A percentile compares a stretch with the other conserved stretches of the same genome.
These are phyloP conservation scores for Agrilus planipennis DNA, from an alignment of 1,140 invertebrate species.

Conservation along the genomic window DNA sequence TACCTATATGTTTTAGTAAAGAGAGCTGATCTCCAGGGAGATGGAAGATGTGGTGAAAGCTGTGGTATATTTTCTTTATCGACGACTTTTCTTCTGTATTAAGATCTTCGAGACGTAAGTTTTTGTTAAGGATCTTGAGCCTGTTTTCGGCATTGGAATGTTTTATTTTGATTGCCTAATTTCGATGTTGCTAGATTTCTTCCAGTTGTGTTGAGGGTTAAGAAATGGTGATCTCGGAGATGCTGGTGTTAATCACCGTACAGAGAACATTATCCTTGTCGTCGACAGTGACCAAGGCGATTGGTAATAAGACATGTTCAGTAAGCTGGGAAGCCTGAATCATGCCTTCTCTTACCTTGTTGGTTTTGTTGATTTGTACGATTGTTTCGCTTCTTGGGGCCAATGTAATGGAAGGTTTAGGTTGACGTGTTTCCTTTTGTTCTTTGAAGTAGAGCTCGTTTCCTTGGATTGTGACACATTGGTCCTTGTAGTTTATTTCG, in stretches of 20 bases:
- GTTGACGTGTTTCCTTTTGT: background rate
- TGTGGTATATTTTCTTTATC: background rate
- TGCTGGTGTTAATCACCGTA: background rate
- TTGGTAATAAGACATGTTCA: background rate
- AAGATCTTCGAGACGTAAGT: background rate
- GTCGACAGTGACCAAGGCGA: background rate
- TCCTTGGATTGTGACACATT: background rate
- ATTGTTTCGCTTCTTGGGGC: slow-evolving; percentile 1
- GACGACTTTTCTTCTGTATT: background rate
- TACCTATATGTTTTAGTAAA: too few species aligned
- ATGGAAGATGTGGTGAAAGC: slow-evolving; percentile 7
- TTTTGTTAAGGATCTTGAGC: background rate
- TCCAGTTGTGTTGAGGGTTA: background rate
- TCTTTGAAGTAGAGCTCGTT: background rate
- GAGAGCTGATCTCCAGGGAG: slow-evolving; percentile 7
- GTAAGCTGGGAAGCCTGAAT: background rate
- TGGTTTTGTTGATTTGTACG: background rate
- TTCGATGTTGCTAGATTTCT: background rate
- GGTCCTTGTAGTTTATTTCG: background rate
- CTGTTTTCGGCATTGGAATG: background rate
- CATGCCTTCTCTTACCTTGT: background rate
- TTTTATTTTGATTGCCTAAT: background rate
- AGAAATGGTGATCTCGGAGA: background rate
- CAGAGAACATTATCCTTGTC: background rate
- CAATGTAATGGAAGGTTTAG: too few species aligned